Conservation (phyloP, 64 coral and sea anemone species). For the Stichodactyla mertensii region DNA sequence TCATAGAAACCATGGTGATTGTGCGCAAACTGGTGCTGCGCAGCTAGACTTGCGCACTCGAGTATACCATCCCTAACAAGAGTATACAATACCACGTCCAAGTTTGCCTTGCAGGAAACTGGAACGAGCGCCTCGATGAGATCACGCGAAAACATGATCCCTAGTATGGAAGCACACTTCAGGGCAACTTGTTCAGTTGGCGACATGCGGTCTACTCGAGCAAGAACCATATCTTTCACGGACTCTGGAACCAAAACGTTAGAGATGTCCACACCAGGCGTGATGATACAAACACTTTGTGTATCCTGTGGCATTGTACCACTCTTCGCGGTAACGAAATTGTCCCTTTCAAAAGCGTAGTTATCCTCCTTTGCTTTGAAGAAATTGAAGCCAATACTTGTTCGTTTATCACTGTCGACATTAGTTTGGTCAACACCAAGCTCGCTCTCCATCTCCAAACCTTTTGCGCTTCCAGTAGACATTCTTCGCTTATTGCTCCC, state of each 20-base stretch:
- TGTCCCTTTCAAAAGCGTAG: slow-evolving; percentile 47
- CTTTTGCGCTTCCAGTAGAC: slow-evolving; percentile 18
- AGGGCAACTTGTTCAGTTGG: slow-evolving; percentile 81
- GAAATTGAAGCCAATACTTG: background rate
- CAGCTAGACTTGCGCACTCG: slow-evolving; percentile 79
- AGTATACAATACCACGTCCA: slow-evolving; percentile 83
- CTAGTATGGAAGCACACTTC: slow-evolving; percentile 90
- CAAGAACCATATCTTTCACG: slow-evolving; percentile 93
- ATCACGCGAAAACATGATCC: slow-evolving; percentile 61
- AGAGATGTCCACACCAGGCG: slow-evolving; percentile 71
- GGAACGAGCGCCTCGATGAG: slow-evolving; percentile 79
- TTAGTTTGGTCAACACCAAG: background rate
- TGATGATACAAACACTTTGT: slow-evolving; percentile 72
- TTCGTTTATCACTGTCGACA: background rate
- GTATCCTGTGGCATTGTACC: slow-evolving; percentile 67
- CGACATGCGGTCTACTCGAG: slow-evolving; percentile 80
- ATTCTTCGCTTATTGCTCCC: slow-evolving; percentile 7
- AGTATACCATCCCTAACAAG: slow-evolving; percentile 82
- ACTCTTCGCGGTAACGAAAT: slow-evolving; percentile 60
- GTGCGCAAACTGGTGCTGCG: slow-evolving; percentile 81
- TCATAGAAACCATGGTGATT: slow-evolving; percentile 99
- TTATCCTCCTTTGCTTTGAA: background rate
- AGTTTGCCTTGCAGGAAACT: slow-evolving; percentile 30
- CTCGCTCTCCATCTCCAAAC: slow-evolving; percentile 5
- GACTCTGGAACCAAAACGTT: slow-evolving; percentile 87